Conservation (phyloP, 1,140 invertebrate genomes). For the Acromyrmex echinatior region DNA sequence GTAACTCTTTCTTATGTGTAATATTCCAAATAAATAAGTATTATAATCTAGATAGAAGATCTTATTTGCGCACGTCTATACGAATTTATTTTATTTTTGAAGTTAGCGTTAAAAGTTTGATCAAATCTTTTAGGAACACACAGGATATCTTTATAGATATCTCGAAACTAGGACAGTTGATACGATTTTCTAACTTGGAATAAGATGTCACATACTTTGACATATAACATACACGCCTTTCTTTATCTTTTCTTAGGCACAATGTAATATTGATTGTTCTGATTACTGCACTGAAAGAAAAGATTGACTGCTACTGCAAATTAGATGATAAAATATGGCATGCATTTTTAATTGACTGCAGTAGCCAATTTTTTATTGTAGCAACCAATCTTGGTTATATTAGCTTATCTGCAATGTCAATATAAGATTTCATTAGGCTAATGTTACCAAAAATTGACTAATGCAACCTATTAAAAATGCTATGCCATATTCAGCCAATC, state of each 20-base stretch:
- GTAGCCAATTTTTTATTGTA: too few species aligned
- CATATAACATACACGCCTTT: neutral
- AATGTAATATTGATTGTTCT: slow-evolving; percentile 25
- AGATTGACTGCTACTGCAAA: too few species aligned
- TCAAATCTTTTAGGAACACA: slow-evolving; percentile 42
- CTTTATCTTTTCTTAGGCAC: neutral
- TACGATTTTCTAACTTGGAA: slow-evolving; percentile 33
- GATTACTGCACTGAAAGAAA: neutral
- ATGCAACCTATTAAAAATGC: too few species aligned
- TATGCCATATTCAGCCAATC: too few species aligned
- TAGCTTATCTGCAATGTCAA: too few species aligned
- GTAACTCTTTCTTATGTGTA: neutral
- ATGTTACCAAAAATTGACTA: too few species aligned
- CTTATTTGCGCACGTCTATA: slow-evolving; percentile 14
- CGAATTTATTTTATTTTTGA: slow-evolving; percentile 32
- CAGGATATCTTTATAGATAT: slow-evolving; percentile 30
- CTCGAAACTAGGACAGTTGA: slow-evolving; percentile 37
- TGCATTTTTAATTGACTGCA: too few species aligned
- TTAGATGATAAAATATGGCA: too few species aligned
- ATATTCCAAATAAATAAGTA: neutral
- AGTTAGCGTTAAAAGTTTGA: slow-evolving; percentile 27
- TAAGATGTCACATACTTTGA: slow-evolving; percentile 29
- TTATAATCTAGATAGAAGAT: slow-evolving; percentile 1
- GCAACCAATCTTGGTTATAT: too few species aligned
- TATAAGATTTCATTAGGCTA: too few species aligned